Evolutionary conservation across 2,797 vertebrate genomes (phyloP).

Genomic region (Poeciliopsis gracilis): DNA sequence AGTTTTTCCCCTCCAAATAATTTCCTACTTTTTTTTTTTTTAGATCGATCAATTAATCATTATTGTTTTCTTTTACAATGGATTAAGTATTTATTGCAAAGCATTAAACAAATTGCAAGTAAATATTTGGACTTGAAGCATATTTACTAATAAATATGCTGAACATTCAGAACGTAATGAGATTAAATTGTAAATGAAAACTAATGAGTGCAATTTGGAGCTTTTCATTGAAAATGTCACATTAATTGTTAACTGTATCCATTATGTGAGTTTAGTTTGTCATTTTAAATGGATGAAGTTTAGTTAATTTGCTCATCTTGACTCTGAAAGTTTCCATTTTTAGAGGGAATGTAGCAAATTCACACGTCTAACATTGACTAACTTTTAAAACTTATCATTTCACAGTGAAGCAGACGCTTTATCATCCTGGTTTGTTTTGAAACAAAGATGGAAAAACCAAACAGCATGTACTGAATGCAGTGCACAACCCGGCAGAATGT

Average conservation of each 20-base stretch:
- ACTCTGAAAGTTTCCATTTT: background rate
- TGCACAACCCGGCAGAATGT: background rate
- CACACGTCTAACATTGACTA: background rate
- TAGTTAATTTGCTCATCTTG: background rate
- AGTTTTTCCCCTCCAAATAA: background rate
- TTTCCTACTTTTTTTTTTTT: too few relatives aligned
- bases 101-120: background rate
- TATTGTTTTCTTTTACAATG: background rate
- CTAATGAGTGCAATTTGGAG: background rate
- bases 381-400: background rate
- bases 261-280: background rate
- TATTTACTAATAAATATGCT: background rate
- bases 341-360: background rate
- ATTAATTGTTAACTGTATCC: background rate
- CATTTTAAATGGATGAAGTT: background rate
- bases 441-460: background rate
- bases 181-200: background rate
- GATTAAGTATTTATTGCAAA: background rate
- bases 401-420: background rate
- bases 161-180: background rate
- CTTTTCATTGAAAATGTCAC: background rate
- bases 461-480: background rate
- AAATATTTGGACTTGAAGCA: background rate
- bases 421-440: background rate
- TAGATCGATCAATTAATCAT: too few relatives aligned